phyloP scores from a whole-genome alignment of 2,113 vertebrate species.

The Coptodon bakossiorum region DNA sequence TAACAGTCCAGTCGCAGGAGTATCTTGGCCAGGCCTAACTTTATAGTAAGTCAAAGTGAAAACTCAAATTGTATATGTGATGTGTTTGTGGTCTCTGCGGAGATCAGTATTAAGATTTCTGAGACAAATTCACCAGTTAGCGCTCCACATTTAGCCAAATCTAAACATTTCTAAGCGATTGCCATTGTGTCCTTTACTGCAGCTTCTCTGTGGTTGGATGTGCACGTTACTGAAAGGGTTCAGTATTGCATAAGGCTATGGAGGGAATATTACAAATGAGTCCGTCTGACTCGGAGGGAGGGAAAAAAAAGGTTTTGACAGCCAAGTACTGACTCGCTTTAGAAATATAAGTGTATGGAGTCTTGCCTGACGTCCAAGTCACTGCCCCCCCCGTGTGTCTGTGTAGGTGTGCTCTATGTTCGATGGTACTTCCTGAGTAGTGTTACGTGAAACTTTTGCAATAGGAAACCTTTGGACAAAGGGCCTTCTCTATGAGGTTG shows the following conservation, averaged over 20 bases:
- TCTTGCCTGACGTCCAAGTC: slow-evolving; percentile 44
- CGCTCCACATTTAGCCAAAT: slow-evolving; percentile 6
- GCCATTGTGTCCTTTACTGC: slow-evolving; percentile 9
- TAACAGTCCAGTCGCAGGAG: neutral
- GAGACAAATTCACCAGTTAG: neutral
- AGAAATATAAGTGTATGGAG: slow-evolving; percentile 15
- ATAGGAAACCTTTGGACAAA: slow-evolving; percentile 61
- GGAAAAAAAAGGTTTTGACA: neutral
- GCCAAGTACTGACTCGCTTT: slow-evolving; percentile 11
- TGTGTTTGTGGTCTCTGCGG: slow-evolving; percentile 12
- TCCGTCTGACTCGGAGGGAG: neutral
- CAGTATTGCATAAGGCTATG: neutral
- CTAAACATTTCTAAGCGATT: neutral
- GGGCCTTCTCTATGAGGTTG: slow-evolving; percentile 51
- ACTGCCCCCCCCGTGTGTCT: slow-evolving; percentile 48
- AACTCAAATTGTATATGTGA: neutral
- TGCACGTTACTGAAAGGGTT: neutral
- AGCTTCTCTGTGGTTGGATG: neutral
- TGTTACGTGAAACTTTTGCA: slow-evolving; percentile 56
- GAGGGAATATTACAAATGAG: neutral
- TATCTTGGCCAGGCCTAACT: slow-evolving; percentile 10
- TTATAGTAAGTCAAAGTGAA: neutral
- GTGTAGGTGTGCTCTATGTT: slow-evolving; percentile 53
- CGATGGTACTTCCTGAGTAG: slow-evolving; percentile 59
- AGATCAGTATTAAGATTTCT: slow-evolving; percentile 41